These are phyloP conservation scores for Drosophila melanocephala DNA, from an alignment of 2,888 invertebrate species.

Conservation along the genomic window DNA sequence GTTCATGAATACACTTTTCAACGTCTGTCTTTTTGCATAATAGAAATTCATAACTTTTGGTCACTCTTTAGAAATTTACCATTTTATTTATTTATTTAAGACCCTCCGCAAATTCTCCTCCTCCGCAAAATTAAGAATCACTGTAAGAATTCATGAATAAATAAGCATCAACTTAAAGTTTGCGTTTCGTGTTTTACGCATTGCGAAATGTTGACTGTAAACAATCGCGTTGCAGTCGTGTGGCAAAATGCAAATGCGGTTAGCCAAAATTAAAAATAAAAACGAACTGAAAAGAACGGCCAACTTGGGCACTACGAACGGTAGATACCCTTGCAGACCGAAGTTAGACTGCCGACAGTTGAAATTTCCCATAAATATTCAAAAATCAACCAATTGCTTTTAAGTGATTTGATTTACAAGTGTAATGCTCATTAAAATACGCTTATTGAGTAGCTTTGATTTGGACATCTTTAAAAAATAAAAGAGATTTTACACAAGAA, in stretches of 20 bases:
- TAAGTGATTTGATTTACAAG: not conserved
- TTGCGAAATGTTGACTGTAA: conserved; percentile 16
- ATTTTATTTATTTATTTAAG: conserved; percentile 42
- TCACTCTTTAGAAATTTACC: conserved; percentile 37
- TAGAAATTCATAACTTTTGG: conserved; percentile 22
- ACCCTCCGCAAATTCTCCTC: not conserved
- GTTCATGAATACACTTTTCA: conserved; percentile 24
- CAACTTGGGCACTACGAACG: not conserved
- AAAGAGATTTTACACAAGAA: rapidly evolving
- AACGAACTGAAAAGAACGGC: not conserved
- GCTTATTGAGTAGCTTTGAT: rapidly evolving
- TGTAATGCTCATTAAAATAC: not conserved
- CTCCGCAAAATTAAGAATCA: conserved; percentile 35
- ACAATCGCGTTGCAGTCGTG: conserved; percentile 17
- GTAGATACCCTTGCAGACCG: not conserved
- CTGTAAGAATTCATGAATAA: conserved; percentile 38
- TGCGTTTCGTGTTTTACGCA: conserved; percentile 42
- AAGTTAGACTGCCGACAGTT: too few species aligned
- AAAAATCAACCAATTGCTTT: too few species aligned
- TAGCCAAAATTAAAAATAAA: conserved; percentile 12
- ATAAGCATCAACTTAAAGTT: conserved; percentile 27
- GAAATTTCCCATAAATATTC: not conserved
- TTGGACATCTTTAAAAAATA: not conserved
- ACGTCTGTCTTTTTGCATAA: conserved; percentile 3
- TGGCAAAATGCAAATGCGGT: conserved; percentile 41